phyloP scores from a whole-genome alignment of 2,797 vertebrate genomes.

The Mus spretus region DNA sequence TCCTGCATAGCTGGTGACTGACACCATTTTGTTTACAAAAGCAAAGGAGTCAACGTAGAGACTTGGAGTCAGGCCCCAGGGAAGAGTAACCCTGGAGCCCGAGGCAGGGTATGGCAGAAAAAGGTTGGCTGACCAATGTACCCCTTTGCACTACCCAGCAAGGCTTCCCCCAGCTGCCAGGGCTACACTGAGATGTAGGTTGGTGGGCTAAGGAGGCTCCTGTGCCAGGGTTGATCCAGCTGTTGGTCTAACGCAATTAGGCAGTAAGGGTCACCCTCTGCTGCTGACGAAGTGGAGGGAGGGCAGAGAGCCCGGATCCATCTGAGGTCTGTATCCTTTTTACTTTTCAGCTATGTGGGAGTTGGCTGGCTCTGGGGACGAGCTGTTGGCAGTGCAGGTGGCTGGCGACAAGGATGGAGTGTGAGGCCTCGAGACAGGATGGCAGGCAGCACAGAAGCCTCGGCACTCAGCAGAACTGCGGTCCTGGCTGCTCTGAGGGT shows the following conservation, averaged over 20 bases:
- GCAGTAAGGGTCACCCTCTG: not conserved
- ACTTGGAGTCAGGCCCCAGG: constrained; percentile 23
- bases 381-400: not conserved
- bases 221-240: not conserved
- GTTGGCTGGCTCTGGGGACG: constrained; percentile 9
- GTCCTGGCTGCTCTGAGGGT: not conserved
- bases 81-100: not conserved
- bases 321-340: not conserved
- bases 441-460: not conserved
- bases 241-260: not conserved
- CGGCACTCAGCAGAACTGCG: no score
- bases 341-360: not conserved
- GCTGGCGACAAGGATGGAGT: not conserved
- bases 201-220: not conserved
- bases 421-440: not conserved
- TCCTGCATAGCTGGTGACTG: not conserved
- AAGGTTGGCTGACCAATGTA: not conserved
- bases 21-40: not conserved
- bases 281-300: not conserved
- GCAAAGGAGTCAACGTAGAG: not conserved
- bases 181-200: not conserved
- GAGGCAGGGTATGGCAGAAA: not conserved
- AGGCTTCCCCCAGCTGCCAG: not conserved
- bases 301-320: not conserved
- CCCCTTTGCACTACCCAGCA: not conserved